A percentile compares a stretch with the other conserved stretches of the same genome.
These are phyloP conservation scores for Patagioenas fasciata DNA, from an alignment of 2,113 vertebrate species.

Conservation along the genomic window DNA sequence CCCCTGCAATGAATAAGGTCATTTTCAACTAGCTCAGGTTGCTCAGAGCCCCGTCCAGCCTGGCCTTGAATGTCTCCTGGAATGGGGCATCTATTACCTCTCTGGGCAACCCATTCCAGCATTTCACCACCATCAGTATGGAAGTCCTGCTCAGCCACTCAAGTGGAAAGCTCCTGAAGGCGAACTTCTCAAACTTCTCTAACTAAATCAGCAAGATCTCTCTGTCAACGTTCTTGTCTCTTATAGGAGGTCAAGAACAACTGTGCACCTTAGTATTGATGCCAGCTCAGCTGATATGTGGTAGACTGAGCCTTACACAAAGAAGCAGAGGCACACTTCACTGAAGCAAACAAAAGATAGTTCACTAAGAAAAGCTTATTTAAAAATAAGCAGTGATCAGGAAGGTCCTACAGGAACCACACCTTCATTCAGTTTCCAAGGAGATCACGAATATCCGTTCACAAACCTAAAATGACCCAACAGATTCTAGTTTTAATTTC, in stretches of 20 bases:
- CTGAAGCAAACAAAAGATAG: not conserved
- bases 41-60: too few relatives aligned
- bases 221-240: not conserved
- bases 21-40: too few relatives aligned
- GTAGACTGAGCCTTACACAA: not conserved
- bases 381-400: not conserved
- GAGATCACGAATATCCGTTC: not conserved
- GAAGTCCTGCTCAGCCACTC: not conserved
- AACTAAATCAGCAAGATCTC: not conserved
- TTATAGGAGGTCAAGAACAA: not conserved
- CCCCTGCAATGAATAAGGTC: too few relatives aligned
- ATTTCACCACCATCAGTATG: too few relatives aligned
- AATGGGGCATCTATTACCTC: too few relatives aligned
- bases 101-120: too few relatives aligned
- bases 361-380: not conserved
- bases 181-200: not conserved
- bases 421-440: not conserved
- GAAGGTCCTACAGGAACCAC: not conserved
- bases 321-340: not conserved
- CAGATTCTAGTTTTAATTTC: not conserved
- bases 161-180: not conserved
- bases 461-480: not conserved
- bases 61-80: too few relatives aligned
- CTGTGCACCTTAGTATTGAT: fast-evolving
- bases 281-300: fast-evolving